Evolutionary conservation across 2,113 vertebrate genomes (phyloP).

Genomic region (Pycnonotus jocosus): DNA sequence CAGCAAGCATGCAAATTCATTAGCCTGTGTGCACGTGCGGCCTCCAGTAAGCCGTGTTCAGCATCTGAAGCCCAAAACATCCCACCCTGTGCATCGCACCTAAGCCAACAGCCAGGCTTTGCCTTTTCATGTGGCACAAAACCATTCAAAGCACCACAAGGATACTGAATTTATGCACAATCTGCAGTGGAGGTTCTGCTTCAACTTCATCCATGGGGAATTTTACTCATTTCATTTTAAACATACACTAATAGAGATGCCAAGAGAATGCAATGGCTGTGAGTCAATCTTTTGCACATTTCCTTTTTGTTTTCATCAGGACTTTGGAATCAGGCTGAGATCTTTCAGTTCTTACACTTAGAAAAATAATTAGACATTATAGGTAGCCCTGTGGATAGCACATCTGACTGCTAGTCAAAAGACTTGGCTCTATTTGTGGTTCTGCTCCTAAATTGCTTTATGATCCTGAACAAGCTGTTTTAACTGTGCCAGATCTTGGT

Average conservation of each 20-base stretch:
- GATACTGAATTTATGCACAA: not conserved
- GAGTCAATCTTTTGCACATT: not conserved
- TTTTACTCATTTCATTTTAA: slow-evolving; percentile 5
- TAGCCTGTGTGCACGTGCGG: not conserved
- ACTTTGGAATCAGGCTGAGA: slow-evolving; percentile 2
- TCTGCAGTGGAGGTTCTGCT: not conserved
- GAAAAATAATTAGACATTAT: slow-evolving; percentile 36
- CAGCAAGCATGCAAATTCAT: slow-evolving; percentile 20
- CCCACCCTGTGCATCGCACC: not conserved
- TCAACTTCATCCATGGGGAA: not conserved
- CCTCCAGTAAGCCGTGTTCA: not conserved
- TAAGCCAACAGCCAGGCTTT: not conserved
- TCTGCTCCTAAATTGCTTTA: slow-evolving; percentile 20
- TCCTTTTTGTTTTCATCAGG: slow-evolving; percentile 8
- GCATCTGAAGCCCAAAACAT: not conserved
- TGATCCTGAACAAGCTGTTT: slow-evolving; percentile 36
- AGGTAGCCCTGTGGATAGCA: slow-evolving; percentile 13
- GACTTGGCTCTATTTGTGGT: slow-evolving; percentile 6
- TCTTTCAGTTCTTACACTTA: not conserved
- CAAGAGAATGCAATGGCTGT: not conserved
- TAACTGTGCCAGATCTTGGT: not conserved
- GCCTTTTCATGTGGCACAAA: not conserved
- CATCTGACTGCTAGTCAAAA: slow-evolving; percentile 21
- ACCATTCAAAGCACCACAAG: not conserved
- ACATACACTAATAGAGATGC: not conserved